Percentiles rank a stretch among this genome's conserved stretches.
phyloP scores from a whole-genome alignment of 2,113 vertebrate species.

The Macquaria australasica region DNA sequence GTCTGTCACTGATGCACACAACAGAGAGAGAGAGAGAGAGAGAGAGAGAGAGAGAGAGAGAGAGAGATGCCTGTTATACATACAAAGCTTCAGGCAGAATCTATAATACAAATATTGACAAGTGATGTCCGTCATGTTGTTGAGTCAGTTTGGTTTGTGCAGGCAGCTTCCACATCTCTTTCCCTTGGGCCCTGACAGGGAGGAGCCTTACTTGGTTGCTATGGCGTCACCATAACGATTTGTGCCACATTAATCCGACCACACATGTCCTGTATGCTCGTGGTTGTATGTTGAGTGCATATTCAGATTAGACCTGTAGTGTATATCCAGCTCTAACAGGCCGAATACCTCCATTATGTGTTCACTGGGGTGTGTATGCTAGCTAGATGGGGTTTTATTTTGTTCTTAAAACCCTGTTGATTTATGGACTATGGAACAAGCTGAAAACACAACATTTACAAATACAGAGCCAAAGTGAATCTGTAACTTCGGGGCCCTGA shows the following conservation, averaged over 20 bases:
- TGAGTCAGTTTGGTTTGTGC: constrained; percentile 42
- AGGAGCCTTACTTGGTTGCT: constrained; percentile 33
- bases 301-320: constrained; percentile 1
- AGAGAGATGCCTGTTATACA: constrained; percentile 40
- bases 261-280: constrained; percentile 11
- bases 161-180: constrained; percentile 25
- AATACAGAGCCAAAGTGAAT: too few relatives aligned
- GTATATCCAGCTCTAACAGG: background rate
- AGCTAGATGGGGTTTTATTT: background rate
- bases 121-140: constrained; percentile 47
- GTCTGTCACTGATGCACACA: constrained; percentile 72
- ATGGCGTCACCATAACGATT: constrained; percentile 38
- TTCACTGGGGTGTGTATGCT: background rate
- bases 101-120: constrained; percentile 73
- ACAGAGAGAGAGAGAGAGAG: constrained; percentile 36
- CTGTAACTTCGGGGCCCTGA: too few relatives aligned
- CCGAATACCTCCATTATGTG: background rate
- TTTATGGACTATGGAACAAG: background rate
- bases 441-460: too few relatives aligned
- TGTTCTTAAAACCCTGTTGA: too few relatives aligned
- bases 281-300: background rate
- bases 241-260: constrained; percentile 27
- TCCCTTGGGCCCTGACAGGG: constrained; percentile 24
- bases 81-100: constrained; percentile 54
- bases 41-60: constrained; percentile 42